Percentiles rank a stretch among this genome's conserved stretches.
Conservation (phyloP, 2,888 invertebrate species). For the Sarcophaga caerulescens region DNA sequence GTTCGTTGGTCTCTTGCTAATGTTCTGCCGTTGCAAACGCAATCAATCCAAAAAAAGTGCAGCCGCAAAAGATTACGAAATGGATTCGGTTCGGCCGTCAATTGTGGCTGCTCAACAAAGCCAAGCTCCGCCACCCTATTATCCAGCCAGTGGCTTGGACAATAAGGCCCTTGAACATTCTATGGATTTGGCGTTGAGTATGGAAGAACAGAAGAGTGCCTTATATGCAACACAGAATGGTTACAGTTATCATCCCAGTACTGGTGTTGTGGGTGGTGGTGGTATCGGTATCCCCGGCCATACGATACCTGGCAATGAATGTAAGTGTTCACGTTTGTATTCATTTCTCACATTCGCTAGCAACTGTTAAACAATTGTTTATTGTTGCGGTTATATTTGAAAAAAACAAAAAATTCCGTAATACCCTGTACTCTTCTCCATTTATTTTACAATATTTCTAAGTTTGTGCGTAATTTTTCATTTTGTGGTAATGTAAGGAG, state of each 20-base stretch:
- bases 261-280: slow-evolving; percentile 81
- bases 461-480: slow-evolving; percentile 40
- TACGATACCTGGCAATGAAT: slow-evolving; percentile 89
- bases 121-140: slow-evolving; percentile 94
- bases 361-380: slow-evolving; percentile 9
- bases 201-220: slow-evolving; percentile 93
- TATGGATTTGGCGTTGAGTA: slow-evolving; percentile 90
- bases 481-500: slow-evolving; percentile 34
- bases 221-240: slow-evolving; percentile 92
- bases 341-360: too few relatives aligned
- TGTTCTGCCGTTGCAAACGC: slow-evolving; percentile 93
- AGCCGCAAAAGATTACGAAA: slow-evolving; percentile 93
- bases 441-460: slow-evolving; percentile 16
- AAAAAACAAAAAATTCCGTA: background rate
- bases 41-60: slow-evolving; percentile 90
- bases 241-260: slow-evolving; percentile 91
- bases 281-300: slow-evolving; percentile 84
- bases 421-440: background rate
- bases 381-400: slow-evolving; percentile 38
- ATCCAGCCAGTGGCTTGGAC: slow-evolving; percentile 93
- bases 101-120: slow-evolving; percentile 91
- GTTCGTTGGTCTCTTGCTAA: slow-evolving; percentile 88
- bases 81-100: slow-evolving; percentile 92
- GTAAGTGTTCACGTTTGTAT: slow-evolving; percentile 83
- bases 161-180: slow-evolving; percentile 96